Conservation (phyloP, 2,797 vertebrate species). For the Delichon dasypus region DNA sequence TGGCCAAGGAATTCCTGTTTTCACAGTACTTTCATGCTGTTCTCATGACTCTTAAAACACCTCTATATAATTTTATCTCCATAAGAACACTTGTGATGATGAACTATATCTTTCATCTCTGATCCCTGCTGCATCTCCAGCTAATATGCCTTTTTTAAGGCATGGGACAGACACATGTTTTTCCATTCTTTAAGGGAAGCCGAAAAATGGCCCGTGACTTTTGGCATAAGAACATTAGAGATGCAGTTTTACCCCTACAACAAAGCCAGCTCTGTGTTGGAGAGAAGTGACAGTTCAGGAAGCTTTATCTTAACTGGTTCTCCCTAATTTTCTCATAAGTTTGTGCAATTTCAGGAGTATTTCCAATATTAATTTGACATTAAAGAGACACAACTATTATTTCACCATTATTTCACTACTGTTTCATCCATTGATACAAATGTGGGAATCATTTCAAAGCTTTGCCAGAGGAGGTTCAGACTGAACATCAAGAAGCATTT, state of each 20-base stretch:
- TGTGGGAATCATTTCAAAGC: neutral
- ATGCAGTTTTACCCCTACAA: neutral
- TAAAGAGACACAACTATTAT: neutral
- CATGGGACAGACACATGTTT: neutral
- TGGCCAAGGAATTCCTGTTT: constrained; percentile 3
- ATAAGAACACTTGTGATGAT: neutral
- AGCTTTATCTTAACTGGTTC: neutral
- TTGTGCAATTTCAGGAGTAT: neutral
- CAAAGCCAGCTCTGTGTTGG: neutral
- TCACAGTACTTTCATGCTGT: neutral
- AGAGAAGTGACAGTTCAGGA: neutral
- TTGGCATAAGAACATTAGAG: neutral
- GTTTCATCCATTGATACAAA: neutral
- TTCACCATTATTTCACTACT: neutral
- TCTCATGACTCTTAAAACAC: neutral
- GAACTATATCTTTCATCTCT: neutral
- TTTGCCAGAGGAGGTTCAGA: neutral
- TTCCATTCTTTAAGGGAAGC: neutral
- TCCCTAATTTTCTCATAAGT: neutral
- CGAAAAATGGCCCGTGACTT: neutral
- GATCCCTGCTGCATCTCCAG: neutral
- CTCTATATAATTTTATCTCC: neutral
- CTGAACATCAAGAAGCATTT: neutral
- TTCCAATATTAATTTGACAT: neutral
- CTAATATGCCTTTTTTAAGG: neutral